Evolutionary conservation across 2,888 invertebrate genomes (phyloP).

Genomic region (Synergus japonicus): DNA sequence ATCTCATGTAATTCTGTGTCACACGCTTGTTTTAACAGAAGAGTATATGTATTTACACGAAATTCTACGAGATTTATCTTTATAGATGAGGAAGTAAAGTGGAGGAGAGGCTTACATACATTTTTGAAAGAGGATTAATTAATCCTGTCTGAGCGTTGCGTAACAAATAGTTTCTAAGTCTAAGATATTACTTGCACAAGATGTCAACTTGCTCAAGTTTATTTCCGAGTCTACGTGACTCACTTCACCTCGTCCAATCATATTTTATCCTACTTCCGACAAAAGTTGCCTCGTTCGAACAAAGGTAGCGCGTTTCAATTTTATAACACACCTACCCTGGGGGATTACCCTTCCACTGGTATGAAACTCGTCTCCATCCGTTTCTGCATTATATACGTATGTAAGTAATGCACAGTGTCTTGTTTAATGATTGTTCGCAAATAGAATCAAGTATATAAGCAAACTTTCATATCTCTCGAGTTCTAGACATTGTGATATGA

Average conservation of each 20-base stretch:
- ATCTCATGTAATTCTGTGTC: too few species aligned
- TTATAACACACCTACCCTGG: conserved; percentile 60
- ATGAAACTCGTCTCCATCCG: conserved; percentile 40
- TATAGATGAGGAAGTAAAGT: too few species aligned
- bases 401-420: conserved; percentile 20
- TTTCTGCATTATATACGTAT: conserved; percentile 33
- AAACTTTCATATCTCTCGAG: neutral
- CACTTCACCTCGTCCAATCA: conserved; percentile 39
- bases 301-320: conserved; percentile 69
- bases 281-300: conserved; percentile 51
- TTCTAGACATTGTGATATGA: too few species aligned
- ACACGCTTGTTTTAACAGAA: too few species aligned
- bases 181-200: conserved; percentile 2
- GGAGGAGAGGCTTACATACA: neutral
- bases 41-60: too few species aligned
- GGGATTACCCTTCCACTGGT: conserved; percentile 24
- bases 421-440: conserved; percentile 23
- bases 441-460: neutral
- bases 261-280: conserved; percentile 34
- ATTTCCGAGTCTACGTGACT: conserved; percentile 33
- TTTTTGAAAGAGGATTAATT: neutral
- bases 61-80: too few species aligned
- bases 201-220: conserved; percentile 7
- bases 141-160: neutral
- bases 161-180: neutral